Base-by-base conservation (phyloP, 2,797 vertebrate species). In the Pangasius larnaudii region DNA sequence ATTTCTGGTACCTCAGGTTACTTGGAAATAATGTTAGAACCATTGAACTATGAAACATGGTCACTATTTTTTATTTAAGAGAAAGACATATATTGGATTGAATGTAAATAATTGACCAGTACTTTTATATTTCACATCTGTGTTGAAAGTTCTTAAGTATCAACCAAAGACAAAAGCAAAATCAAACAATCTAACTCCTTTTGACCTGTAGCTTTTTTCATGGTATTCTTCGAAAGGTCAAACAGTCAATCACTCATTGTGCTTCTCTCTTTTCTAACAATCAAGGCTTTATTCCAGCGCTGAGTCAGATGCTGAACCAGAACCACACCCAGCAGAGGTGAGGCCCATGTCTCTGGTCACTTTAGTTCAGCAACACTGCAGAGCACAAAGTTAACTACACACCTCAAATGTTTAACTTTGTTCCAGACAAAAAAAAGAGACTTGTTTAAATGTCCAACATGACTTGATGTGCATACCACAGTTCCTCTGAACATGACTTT, bases 311-410 rank as follows among this genome's bases (percentile, higher is more conserved):
- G 27, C 11, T 61, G n/a, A 85, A 59, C 72, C 77, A 90, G 30
- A 79, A 46, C 86, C 78, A 89, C 90, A 86, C 89, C 90, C 90
- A 86, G 61, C 85, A 86, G 81, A 88, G 91, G 85, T 85, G 71
- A 87, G 39, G 58, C 61, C 78, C 82, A 69, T 58, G 42, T 63
- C 39, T 83, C 65, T 56, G n/a, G 69, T 27, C 77, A 56, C 78
- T 74, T 74, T 30, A 61, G 56, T 78, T 88, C 67, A 65, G 22
- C 59, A 87, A 56, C 9, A 8, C 18, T 71, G 33, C 39, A 83
- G 27, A 39, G 33, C 30, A 78, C 24, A 67, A 84, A 51, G 13
- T 27, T 24, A 80, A 65, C 16, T 16, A 39, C 33, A 63, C 24
- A 19, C 51, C 49, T 36, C 14, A 82, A 18, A 63, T 42, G 58